phyloP scores from a whole-genome alignment of 2,888 invertebrate species.

The Anorthoa munda region DNA sequence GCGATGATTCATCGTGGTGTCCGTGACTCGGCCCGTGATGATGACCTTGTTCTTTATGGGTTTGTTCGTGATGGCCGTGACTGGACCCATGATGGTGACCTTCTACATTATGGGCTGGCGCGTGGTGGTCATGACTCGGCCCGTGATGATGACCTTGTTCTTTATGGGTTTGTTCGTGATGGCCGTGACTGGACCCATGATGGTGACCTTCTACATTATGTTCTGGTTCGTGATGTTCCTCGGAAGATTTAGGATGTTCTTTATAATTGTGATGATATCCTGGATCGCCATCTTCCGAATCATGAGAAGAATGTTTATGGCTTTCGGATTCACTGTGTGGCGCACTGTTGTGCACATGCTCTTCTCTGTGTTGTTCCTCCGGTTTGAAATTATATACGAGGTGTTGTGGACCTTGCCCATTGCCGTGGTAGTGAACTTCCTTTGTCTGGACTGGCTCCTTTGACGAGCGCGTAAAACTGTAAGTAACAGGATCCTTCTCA shows the following conservation, averaged over 20 bases:
- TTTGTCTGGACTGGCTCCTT: constrained; percentile 77
- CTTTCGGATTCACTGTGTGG: constrained; percentile 63
- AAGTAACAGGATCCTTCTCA: constrained; percentile 80
- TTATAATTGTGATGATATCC: constrained; percentile 56
- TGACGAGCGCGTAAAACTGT: constrained; percentile 76
- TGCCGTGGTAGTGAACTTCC: constrained; percentile 75
- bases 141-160: constrained; percentile 54
- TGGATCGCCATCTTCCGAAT: constrained; percentile 64
- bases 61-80: constrained; percentile 25
- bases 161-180: constrained; percentile 32
- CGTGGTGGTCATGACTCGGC: constrained; percentile 54
- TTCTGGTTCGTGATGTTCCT: constrained; percentile 55
- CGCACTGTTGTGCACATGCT: constrained; percentile 55
- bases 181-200: constrained; percentile 38
- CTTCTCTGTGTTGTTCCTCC: constrained; percentile 67
- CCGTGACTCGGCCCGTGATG: constrained; percentile 44
- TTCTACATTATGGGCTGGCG: constrained; percentile 47
- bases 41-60: constrained; percentile 51
- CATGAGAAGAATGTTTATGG: constrained; percentile 49
- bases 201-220: constrained; percentile 54
- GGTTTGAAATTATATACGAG: constrained; percentile 78
- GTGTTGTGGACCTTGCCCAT: constrained; percentile 77
- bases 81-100: constrained; percentile 47
- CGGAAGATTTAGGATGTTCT: constrained; percentile 49
- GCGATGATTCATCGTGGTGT: constrained; percentile 37